Percentiles rank a stretch among this genome's conserved stretches.
These are phyloP conservation scores for Nowickia ferox DNA, from an alignment of 2,888 invertebrate species.

Conservation along the genomic window DNA sequence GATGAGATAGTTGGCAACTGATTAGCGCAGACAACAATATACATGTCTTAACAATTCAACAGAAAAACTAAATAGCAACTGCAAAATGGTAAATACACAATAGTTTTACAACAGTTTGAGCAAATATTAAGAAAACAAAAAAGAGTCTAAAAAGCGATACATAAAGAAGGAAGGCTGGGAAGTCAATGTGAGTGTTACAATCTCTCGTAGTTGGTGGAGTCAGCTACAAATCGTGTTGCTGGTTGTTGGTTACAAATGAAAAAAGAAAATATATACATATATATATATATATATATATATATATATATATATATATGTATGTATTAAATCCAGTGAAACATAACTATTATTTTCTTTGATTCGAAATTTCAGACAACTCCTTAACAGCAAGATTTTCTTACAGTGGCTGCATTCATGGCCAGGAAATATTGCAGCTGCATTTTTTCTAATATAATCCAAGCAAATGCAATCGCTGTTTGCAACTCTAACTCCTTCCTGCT, in stretches of 20 bases:
- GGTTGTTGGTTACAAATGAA: constrained; percentile 52
- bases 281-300: not conserved
- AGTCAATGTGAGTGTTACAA: constrained; percentile 69
- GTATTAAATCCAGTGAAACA: constrained; percentile 24
- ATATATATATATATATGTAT: not conserved
- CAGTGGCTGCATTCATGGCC: constrained; percentile 72
- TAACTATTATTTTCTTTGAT: constrained; percentile 35
- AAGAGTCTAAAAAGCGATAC: not conserved
- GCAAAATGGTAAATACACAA: constrained; percentile 31
- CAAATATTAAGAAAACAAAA: constrained; percentile 2
- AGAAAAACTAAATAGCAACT: constrained; percentile 53
- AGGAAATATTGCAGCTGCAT: constrained; percentile 72
- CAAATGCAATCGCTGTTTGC: constrained; percentile 13
- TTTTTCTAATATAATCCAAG: constrained; percentile 34
- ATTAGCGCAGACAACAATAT: constrained; percentile 78
- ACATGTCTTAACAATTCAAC: constrained; percentile 70
- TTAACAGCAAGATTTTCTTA: constrained; percentile 59
- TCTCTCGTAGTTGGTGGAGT: constrained; percentile 71
- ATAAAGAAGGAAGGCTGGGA: constrained; percentile 59
- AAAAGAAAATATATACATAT: constrained; percentile 39
- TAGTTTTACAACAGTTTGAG: constrained; percentile 26
- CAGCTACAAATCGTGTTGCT: constrained; percentile 79
- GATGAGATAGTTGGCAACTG: constrained; percentile 82
- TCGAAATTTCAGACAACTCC: constrained; percentile 75
- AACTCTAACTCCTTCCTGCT: constrained; percentile 66